Evolutionary conservation across 1,140 invertebrate genomes (phyloP).

Genomic region (Drosophila pandora): DNA sequence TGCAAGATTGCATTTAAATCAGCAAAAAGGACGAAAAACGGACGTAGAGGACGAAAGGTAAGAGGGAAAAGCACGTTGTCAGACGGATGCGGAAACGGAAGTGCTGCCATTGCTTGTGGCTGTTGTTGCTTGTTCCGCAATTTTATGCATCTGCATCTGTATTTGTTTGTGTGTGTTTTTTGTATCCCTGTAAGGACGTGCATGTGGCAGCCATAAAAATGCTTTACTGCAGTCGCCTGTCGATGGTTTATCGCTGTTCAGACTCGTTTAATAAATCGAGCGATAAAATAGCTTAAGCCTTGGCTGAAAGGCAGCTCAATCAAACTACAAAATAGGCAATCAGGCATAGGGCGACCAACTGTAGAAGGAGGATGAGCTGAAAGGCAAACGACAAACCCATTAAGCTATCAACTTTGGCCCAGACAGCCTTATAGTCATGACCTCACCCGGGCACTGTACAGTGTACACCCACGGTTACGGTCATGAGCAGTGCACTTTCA

Average conservation of each 20-base stretch:
- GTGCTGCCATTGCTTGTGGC: slow-evolving; percentile 52
- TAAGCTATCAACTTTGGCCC: slow-evolving; percentile 47
- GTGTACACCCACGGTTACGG: slow-evolving; percentile 37
- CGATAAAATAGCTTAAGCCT: slow-evolving; percentile 43
- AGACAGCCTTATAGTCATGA: slow-evolving; percentile 17
- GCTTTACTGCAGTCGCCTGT: slow-evolving; percentile 51
- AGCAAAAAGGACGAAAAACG: not conserved
- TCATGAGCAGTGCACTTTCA: slow-evolving; percentile 34
- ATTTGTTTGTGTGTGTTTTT: not conserved
- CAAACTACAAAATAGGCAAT: slow-evolving; percentile 54
- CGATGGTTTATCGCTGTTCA: slow-evolving; percentile 46
- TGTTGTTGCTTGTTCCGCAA: slow-evolving; percentile 23
- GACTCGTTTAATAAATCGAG: slow-evolving; percentile 55
- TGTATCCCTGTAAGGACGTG: slow-evolving; percentile 3
- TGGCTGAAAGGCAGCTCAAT: slow-evolving; percentile 49
- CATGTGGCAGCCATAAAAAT: slow-evolving; percentile 48
- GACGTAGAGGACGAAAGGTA: not conserved
- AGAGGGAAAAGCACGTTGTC: slow-evolving; percentile 1
- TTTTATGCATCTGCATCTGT: slow-evolving; percentile 9
- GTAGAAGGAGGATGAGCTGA: not conserved
- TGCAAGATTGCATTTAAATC: not conserved
- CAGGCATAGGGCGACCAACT: not conserved
- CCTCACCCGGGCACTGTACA: slow-evolving; percentile 27
- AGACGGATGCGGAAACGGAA: slow-evolving; percentile 54
- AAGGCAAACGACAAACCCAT: slow-evolving; percentile 40